Percentiles rank a stretch among this genome's conserved stretches.
Evolutionary conservation across 2,888 invertebrate species (phyloP).

Genomic region (Andrena haemorrhoa): DNA sequence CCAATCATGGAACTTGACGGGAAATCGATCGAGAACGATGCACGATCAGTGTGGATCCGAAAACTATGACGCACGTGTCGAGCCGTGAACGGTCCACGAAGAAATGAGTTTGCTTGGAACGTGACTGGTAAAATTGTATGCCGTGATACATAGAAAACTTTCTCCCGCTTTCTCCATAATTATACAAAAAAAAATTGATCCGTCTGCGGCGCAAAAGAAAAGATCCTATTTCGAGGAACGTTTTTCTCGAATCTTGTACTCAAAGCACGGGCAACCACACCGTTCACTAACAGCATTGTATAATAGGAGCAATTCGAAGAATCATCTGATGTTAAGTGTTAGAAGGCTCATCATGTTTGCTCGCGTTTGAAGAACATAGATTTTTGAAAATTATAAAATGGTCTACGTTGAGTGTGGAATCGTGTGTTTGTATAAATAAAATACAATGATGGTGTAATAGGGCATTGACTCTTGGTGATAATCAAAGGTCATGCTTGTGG

Average conservation of each 20-base stretch:
- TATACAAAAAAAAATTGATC: slow-evolving; percentile 76
- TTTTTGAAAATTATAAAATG: not conserved
- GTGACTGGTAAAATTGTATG: slow-evolving; percentile 60
- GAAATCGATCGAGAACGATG: not conserved
- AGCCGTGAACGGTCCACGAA: slow-evolving; percentile 36
- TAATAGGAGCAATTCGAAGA: too few species aligned
- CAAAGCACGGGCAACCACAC: not conserved
- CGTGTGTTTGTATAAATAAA: not conserved
- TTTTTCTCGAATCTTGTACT: not conserved
- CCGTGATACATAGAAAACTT: slow-evolving; percentile 72
- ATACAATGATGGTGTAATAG: not conserved
- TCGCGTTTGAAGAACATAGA: too few species aligned
- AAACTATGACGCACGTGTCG: slow-evolving; percentile 35
- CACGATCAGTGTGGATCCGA: not conserved
- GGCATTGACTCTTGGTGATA: too few species aligned
- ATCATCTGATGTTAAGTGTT: too few species aligned
- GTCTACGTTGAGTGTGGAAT: not conserved
- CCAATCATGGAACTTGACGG: not conserved
- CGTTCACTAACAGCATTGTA: too few species aligned
- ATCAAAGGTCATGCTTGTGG: too few species aligned
- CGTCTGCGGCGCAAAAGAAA: slow-evolving; percentile 7
- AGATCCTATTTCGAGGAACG: slow-evolving; percentile 48
- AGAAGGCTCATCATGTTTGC: too few species aligned
- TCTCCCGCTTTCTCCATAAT: slow-evolving; percentile 80
- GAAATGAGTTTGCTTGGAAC: slow-evolving; percentile 52